Percentiles rank a stretch among this genome's conserved stretches.
phyloP scores from a whole-genome alignment of 2,113 vertebrate genomes.

The Myodes glareolus region DNA sequence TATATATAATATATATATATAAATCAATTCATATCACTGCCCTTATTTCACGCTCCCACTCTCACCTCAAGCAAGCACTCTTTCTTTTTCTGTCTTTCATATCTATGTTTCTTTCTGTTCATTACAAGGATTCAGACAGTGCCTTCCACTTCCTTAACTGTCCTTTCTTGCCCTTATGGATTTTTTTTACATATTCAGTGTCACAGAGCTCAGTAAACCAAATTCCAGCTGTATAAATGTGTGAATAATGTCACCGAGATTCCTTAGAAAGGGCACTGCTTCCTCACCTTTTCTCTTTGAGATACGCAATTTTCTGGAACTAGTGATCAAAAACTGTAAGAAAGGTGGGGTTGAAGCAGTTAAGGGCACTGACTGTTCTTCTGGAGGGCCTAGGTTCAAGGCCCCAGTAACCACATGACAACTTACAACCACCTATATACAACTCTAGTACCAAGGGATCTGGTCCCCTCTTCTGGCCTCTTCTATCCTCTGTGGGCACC shows the following conservation, averaged over 20 bases:
- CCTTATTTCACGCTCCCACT: not conserved
- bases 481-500: no score
- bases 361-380: not conserved
- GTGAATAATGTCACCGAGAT: not conserved
- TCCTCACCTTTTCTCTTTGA: constrained; percentile 36
- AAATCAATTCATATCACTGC: not conserved
- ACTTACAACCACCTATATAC: not conserved
- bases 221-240: not conserved
- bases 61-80: not conserved
- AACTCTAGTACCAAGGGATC: not conserved
- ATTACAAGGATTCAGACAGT: not conserved
- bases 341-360: not conserved
- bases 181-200: not conserved
- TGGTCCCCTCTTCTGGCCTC: not conserved
- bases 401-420: not conserved
- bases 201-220: not conserved
- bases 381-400: not conserved
- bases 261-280: constrained; percentile 39
- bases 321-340: not conserved
- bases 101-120: not conserved
- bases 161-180: not conserved
- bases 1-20: no score
- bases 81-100: not conserved
- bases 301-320: constrained; percentile 29
- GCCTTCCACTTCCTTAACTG: not conserved